Evolutionary conservation across 2,113 vertebrate species (phyloP), one percentile per base, ranked within the genome.

Genomic region (Glaucomys volans): DNA sequence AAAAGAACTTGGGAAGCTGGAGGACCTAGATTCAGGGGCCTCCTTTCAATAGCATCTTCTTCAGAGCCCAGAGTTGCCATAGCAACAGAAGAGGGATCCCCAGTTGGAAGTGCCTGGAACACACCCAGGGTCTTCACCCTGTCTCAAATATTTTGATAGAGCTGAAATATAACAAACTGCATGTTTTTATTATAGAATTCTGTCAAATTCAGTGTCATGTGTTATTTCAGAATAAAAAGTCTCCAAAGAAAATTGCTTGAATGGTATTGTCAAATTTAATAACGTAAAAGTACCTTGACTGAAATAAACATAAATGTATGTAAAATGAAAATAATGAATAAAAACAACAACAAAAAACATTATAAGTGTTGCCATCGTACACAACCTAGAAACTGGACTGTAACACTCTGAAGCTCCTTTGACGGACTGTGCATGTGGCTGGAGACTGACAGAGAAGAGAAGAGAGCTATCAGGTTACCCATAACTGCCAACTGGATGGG

Each of bases 91-190:
- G 24, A 62, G 59, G 59, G 26, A 9, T 62, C 59, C 59, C 8
- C 59, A 11, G 24, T 9, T 28, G 24, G 59, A 2, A 9, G 59
- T 26, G 26, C 59, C 59, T 62, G 24, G 59, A 62, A 28, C 26
- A 62, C 24, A 10, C 59, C 59, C 59, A 62, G 59, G 24, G 59
- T 28, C 59, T 28, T 62, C 59, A 62, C 59, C 24, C 20, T 86
- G 85, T 44, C 47, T 50, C n/a, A 86, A 93, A 72, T 90, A 77
- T 67, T 89, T 95, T 69, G 72, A 86, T 62, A 86, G 22, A 5
- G 24, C 59, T 32, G 8, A 84, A 87, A 35, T 62, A 44, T 42
- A 92, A 74, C 30, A 69, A 84, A 90, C 44, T 11, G 76, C 0
- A 40, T 50, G 37, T 14, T 87, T 96, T 90, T 30, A 52, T 54